Base-by-base conservation (phyloP, 1,140 invertebrate species). In the Drosophila pseudoananassae region DNA sequence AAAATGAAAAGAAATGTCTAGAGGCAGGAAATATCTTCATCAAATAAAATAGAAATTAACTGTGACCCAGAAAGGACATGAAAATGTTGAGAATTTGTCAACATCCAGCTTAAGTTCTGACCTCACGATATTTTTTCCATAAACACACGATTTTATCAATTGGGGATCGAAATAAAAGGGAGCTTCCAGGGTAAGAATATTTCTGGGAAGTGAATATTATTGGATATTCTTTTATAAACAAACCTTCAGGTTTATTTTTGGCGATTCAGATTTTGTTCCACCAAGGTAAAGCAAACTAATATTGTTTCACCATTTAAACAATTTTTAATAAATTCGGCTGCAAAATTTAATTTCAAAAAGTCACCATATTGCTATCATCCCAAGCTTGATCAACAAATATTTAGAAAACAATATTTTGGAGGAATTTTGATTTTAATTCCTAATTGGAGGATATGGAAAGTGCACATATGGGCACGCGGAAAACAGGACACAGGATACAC, bases 1-100 rank as follows among this genome's bases (percentile, higher is more conserved):
- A 74, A 65, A 78, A 70, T 54, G 47, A 38, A 73, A 73, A 43
- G 33, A 76, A 66, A 63, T 50, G 50, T 52, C 74, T 65, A 77
- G 72, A 55, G 71, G 75, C 68, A 72, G 56, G 15, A 76, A 74
- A 80, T 83, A 84, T 83, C 74, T 71, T 70, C 61, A 72, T 66
- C 78, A 84, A 84, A 84, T 85, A 66, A 85, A 84, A 85, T 84
- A 73, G 78, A 85, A 84, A 84, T 84, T 84, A 84, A 84, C 66
- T 84, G 76, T 85, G 81, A 72, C 76, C 81, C 59, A 76, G 58
- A 78, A 72, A 69, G 12, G 36, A 56, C 36, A 46, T 43, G 43
- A 68, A 76, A 76, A 74, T 64, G 49, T 59, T 74, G 50, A 61
- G 55, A 70, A 66, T 77, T 82, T 82, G 38, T 68, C 66, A 80